phyloP scores from a whole-genome alignment of 2,888 invertebrate species.

The Ormyrus nitidulus region DNA sequence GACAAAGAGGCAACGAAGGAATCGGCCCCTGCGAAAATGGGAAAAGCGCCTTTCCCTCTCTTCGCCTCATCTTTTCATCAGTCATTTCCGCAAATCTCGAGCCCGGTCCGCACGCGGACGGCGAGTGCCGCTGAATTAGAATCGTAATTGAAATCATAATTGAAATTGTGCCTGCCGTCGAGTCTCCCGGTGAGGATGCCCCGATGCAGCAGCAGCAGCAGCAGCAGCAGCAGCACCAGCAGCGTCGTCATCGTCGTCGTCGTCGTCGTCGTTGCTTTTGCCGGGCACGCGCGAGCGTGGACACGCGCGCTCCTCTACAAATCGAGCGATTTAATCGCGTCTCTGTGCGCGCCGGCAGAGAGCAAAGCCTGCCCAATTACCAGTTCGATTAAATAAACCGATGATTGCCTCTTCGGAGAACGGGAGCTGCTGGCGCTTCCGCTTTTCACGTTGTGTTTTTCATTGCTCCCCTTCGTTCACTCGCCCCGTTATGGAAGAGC shows the following conservation, averaged over 20 bases:
- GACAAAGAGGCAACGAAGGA: neutral
- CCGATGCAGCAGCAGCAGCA: conserved; percentile 11
- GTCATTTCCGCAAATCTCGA: conserved; percentile 50
- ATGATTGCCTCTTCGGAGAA: conserved; percentile 64
- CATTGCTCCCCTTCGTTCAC: neutral
- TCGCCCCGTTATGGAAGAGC: neutral
- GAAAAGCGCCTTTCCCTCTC: conserved; percentile 24
- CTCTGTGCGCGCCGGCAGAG: conserved; percentile 49
- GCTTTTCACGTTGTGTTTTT: conserved; percentile 41
- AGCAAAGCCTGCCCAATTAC: conserved; percentile 65
- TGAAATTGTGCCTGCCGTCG: conserved; percentile 46
- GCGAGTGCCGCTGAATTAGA: conserved; percentile 48
- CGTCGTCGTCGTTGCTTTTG: conserved; percentile 6
- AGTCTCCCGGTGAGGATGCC: conserved; percentile 27
- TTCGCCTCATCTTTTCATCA: conserved; percentile 35
- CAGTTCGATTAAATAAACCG: conserved; percentile 71
- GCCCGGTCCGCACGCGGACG: neutral
- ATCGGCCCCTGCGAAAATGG: conserved; percentile 36
- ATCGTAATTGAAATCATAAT: conserved; percentile 58
- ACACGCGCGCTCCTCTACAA: conserved; percentile 31
- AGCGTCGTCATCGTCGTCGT: neutral
- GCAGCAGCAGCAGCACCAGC: neutral
- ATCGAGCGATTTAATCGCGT: conserved; percentile 61
- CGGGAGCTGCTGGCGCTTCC: conserved; percentile 9
- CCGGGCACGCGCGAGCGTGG: conserved; percentile 6